Evolutionary conservation across 2,797 vertebrate genomes (phyloP).

Genomic region (Halcyon chelicuti): DNA sequence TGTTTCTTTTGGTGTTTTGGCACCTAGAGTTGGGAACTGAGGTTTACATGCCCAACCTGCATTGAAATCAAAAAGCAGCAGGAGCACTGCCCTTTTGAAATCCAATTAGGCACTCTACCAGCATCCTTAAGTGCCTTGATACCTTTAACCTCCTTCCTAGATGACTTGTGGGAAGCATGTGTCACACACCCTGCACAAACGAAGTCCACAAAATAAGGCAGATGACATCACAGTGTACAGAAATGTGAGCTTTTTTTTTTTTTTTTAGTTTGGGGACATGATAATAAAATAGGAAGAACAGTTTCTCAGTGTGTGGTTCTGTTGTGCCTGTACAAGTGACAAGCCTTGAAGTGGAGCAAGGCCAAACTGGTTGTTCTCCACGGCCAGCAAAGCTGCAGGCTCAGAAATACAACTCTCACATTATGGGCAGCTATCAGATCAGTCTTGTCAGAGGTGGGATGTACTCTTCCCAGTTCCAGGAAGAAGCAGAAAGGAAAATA

Average conservation of each 20-base stretch:
- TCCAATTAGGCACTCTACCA: neutral
- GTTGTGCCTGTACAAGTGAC: rapidly evolving
- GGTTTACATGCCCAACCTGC: neutral
- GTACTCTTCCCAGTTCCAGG: neutral
- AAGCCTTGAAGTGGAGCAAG: neutral
- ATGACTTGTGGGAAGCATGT: rapidly evolving
- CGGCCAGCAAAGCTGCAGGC: neutral
- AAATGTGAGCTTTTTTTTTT: constrained; percentile 4
- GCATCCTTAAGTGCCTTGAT: neutral
- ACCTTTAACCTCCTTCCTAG: neutral
- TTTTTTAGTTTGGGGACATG: neutral
- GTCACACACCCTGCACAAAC: neutral
- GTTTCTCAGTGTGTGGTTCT: neutral
- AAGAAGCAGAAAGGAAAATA: neutral
- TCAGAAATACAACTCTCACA: neutral
- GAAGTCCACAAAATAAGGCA: neutral
- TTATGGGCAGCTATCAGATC: neutral
- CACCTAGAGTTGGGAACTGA: neutral
- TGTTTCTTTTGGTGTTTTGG: neutral
- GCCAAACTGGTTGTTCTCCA: neutral
- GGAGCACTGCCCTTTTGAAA: neutral
- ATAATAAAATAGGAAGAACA: neutral
- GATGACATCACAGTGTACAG: constrained; percentile 23
- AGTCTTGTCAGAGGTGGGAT: neutral
- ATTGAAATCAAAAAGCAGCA: neutral